These are phyloP conservation scores for Aulostomus chinensis DNA, from an alignment of 2,797 vertebrate genomes.

Conservation along the genomic window DNA sequence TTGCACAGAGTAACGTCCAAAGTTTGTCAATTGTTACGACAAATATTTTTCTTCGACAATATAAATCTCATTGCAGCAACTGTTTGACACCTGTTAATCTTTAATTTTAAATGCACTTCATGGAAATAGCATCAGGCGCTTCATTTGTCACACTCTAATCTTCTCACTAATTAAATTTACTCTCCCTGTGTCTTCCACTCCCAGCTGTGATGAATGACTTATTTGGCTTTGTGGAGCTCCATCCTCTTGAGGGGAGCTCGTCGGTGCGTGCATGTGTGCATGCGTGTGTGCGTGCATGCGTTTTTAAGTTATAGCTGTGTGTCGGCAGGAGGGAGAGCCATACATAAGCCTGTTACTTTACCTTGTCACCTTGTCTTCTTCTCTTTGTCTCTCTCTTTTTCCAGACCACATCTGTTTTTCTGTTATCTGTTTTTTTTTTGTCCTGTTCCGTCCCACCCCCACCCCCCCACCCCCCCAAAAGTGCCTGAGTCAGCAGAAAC, in stretches of 20 bases:
- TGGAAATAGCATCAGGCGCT: slow-evolving; percentile 40
- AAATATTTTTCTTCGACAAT: background rate
- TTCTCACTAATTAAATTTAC: slow-evolving; percentile 72
- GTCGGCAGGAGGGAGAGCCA: slow-evolving; percentile 28
- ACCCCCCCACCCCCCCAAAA: slow-evolving; percentile 25
- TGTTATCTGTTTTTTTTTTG: slow-evolving; percentile 29
- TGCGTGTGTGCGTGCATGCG: slow-evolving; percentile 19
- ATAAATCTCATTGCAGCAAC: background rate
- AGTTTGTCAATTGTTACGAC: slow-evolving; percentile 8
- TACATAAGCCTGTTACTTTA: slow-evolving; percentile 43
- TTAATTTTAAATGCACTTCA: slow-evolving; percentile 30
- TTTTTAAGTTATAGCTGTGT: slow-evolving; percentile 47
- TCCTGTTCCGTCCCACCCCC: slow-evolving; percentile 28
- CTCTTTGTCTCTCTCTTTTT: slow-evolving; percentile 37
- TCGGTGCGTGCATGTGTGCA: slow-evolving; percentile 6
- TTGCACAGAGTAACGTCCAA: background rate
- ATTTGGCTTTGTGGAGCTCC: slow-evolving; percentile 59
- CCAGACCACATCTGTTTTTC: slow-evolving; percentile 71
- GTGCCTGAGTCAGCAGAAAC: slow-evolving; percentile 75
- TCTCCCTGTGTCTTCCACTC: slow-evolving; percentile 54
- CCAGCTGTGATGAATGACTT: slow-evolving; percentile 68
- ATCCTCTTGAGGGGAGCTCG: slow-evolving; percentile 30
- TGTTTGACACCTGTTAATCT: slow-evolving; percentile 22
- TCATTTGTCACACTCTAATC: slow-evolving; percentile 58
- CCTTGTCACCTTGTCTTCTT: slow-evolving; percentile 36